phyloP scores from a whole-genome alignment of 2,113 vertebrate genomes.

The Aegotheles bennettii region DNA sequence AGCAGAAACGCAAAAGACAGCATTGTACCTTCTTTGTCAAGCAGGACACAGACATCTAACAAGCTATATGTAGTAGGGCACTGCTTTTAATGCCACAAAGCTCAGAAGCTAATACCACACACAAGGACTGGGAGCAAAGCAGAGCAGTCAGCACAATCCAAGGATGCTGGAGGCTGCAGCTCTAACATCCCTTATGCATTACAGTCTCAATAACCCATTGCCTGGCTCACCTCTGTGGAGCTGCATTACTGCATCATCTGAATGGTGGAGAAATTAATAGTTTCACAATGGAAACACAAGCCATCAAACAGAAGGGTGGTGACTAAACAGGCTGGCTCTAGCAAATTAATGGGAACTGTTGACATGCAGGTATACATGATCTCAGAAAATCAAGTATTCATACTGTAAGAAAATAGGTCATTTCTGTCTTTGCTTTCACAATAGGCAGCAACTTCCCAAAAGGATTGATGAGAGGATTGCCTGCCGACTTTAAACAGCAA shows the following conservation, averaged over 20 bases:
- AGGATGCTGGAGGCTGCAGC: background rate
- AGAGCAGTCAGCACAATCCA: background rate
- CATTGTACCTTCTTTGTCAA: background rate
- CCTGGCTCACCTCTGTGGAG: background rate
- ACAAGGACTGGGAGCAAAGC: background rate
- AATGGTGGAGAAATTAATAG: background rate
- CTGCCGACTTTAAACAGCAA: background rate
- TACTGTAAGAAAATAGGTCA: background rate
- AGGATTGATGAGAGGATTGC: background rate
- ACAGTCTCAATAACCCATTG: background rate
- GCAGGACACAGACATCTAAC: background rate
- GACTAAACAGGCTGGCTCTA: background rate
- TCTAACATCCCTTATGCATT: background rate
- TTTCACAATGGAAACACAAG: background rate
- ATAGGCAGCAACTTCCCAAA: background rate
- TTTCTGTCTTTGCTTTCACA: background rate
- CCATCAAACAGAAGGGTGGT: background rate
- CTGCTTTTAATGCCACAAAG: background rate
- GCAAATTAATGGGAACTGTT: background rate
- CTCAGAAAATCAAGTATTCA: background rate
- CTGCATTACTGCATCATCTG: background rate
- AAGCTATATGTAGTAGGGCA: background rate
- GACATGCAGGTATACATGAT: background rate
- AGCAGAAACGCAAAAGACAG: background rate
- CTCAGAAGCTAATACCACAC: background rate